These are phyloP conservation scores for Sebastes steindachneri DNA, from an alignment of 2,797 vertebrate genomes.

Conservation along the genomic window DNA sequence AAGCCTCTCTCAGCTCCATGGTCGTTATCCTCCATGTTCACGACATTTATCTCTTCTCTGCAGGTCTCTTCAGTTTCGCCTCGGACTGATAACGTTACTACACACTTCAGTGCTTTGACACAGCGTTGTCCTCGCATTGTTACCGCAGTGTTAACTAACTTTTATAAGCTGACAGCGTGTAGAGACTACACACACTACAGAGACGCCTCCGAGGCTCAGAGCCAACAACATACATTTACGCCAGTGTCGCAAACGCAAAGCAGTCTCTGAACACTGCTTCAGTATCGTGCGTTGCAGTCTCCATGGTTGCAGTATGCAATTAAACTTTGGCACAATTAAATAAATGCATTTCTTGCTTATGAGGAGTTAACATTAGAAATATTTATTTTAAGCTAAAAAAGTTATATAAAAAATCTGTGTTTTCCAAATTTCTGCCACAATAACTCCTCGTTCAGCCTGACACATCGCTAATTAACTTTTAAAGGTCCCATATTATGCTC, in stretches of 20 bases:
- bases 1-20: background rate
- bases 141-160: background rate
- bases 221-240: background rate
- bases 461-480: background rate
- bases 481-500: no score
- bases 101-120: background rate
- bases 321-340: background rate
- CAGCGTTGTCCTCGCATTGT: background rate
- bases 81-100: background rate
- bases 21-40: background rate
- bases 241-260: background rate
- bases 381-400: background rate
- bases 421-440: background rate
- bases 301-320: background rate
- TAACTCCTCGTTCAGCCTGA: rapidly evolving
- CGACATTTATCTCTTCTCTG: background rate
- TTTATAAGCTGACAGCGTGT: background rate
- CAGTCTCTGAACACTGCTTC: background rate
- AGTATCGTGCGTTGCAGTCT: background rate
- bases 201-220: no score
- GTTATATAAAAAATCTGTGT: background rate
- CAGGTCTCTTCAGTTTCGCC: background rate
- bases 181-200: background rate
- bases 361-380: background rate
- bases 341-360: background rate